Conservation (phyloP, 2,797 vertebrate species). For the Tokudaia muenninki region DNA sequence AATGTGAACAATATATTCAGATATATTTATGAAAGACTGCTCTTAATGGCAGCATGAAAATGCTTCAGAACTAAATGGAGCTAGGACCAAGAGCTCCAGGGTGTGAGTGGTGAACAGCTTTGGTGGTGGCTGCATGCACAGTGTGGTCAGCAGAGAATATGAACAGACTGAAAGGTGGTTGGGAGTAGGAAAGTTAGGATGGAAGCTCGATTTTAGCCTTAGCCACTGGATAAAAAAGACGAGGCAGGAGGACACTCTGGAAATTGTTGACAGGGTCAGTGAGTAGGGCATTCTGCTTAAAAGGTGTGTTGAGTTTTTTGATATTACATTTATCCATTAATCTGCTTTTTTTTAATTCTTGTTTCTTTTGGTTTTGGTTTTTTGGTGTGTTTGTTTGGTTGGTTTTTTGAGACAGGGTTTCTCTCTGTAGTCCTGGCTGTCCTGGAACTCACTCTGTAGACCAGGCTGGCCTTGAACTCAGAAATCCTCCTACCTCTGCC, state of each 20-base stretch:
- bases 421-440: too few relatives aligned
- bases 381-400: too few relatives aligned
- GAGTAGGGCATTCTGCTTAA: background rate
- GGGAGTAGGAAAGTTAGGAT: background rate
- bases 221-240: background rate
- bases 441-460: too few relatives aligned
- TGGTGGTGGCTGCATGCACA: background rate
- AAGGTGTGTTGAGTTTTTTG: background rate
- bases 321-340: background rate
- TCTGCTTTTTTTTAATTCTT: background rate
- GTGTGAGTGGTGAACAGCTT: background rate
- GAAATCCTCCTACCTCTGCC: too few relatives aligned
- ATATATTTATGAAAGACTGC: conserved; percentile 5
- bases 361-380: background rate
- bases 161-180: background rate
- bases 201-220: background rate
- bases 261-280: background rate
- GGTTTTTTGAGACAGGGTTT: too few relatives aligned
- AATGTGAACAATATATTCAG: background rate
- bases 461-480: too few relatives aligned
- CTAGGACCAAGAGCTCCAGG: background rate
- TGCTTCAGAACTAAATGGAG: background rate
- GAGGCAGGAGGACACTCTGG: background rate
- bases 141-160: background rate
- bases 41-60: background rate